Evolutionary conservation across 2,113 vertebrate species (phyloP).

Genomic region (Macaca mulatta): DNA sequence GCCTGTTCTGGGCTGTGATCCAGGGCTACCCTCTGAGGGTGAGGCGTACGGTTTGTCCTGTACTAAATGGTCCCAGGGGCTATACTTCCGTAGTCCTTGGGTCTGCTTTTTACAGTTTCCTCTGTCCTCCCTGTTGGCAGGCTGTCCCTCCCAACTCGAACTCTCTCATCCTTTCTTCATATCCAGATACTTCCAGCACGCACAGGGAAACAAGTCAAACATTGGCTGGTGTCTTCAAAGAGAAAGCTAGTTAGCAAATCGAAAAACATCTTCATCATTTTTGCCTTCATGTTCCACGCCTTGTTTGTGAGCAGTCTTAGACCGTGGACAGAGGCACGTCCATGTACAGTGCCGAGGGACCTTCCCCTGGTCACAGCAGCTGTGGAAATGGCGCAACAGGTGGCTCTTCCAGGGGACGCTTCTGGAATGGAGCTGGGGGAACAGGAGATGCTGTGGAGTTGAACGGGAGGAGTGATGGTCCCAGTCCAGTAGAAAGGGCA

Average conservation of each 20-base stretch:
- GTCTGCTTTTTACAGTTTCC: background rate
- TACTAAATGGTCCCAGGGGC: background rate
- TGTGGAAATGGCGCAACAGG: background rate
- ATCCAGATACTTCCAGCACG: background rate
- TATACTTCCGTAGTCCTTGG: background rate
- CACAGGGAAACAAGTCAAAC: background rate
- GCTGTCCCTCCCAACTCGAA: background rate
- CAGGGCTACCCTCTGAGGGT: background rate
- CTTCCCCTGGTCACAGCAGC: background rate
- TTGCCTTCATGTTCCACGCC: background rate
- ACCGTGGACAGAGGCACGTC: background rate
- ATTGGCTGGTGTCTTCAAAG: background rate
- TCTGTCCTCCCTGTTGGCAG: background rate
- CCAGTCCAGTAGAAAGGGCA: background rate
- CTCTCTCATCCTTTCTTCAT: too few relatives aligned
- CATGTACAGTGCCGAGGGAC: background rate
- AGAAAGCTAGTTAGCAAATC: background rate
- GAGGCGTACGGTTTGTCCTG: background rate
- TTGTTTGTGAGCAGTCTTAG: background rate
- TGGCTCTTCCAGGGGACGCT: background rate
- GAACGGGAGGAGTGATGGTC: rapidly evolving
- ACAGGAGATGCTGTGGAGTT: background rate
- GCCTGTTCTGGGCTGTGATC: background rate
- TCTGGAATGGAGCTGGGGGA: background rate
- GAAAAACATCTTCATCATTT: background rate